These are phyloP conservation scores for Trichonephila clavipes DNA, from an alignment of 1,140 invertebrate genomes.

Conservation along the genomic window DNA sequence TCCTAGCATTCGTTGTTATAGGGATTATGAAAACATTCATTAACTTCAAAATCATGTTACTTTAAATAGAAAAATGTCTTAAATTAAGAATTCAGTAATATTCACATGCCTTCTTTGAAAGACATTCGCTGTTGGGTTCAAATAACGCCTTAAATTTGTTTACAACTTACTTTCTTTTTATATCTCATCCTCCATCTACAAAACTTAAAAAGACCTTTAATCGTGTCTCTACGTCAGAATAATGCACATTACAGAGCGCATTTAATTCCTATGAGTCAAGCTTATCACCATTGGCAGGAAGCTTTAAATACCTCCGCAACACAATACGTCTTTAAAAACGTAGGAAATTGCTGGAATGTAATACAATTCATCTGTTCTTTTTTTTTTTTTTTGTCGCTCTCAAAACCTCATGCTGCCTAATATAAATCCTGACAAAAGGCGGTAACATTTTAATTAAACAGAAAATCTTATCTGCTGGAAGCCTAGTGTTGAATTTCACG, in stretches of 20 bases:
- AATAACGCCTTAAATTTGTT: background rate
- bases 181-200: background rate
- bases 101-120: too few relatives aligned
- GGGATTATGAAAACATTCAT: too few relatives aligned
- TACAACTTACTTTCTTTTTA: background rate
- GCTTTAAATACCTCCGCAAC: background rate
- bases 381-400: background rate
- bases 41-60: too few relatives aligned
- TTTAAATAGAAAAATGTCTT: too few relatives aligned
- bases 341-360: slow-evolving; percentile 33
- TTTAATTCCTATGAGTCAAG: background rate
- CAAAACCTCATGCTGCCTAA: slow-evolving; percentile 20
- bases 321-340: slow-evolving; percentile 39
- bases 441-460: slow-evolving; percentile 56
- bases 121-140: too few relatives aligned
- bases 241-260: background rate
- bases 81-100: too few relatives aligned
- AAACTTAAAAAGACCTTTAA: background rate
- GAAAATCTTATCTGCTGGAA: slow-evolving; percentile 44
- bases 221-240: background rate
- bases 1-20: too few relatives aligned
- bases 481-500: slow-evolving; percentile 29
- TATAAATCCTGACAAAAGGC: slow-evolving; percentile 31
- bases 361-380: background rate
- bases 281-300: background rate